These are phyloP conservation scores for Luehdorfia chinensis DNA, from an alignment of 1,140 invertebrate species.

Conservation along the genomic window DNA sequence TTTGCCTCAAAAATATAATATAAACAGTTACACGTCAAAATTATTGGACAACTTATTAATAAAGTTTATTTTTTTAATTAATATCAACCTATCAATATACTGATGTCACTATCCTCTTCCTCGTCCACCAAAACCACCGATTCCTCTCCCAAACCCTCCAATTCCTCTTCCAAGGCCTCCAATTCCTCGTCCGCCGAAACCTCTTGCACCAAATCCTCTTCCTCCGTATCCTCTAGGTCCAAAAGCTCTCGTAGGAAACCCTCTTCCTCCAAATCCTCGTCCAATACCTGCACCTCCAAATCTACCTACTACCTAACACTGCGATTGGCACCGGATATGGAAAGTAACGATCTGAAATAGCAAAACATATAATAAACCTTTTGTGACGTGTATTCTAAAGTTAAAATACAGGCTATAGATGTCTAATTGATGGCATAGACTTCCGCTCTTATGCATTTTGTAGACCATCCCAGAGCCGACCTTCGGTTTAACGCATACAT, in stretches of 20 bases:
- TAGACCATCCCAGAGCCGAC: too few relatives aligned
- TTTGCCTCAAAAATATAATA: too few relatives aligned
- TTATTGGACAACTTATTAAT: too few relatives aligned
- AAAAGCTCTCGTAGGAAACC: slow-evolving; percentile 26
- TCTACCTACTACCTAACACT: slow-evolving; percentile 24
- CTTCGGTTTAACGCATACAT: too few relatives aligned
- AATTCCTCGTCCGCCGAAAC: slow-evolving; percentile 32
- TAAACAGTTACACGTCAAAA: too few relatives aligned
- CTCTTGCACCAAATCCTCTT: slow-evolving; percentile 30
- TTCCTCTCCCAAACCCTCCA: slow-evolving; percentile 22
- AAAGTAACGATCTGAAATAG: slow-evolving; percentile 23
- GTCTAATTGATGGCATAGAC: too few relatives aligned
- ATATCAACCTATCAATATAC: too few relatives aligned
- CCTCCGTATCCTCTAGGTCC: slow-evolving; percentile 33
- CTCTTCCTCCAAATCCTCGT: slow-evolving; percentile 20
- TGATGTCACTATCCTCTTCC: slow-evolving; percentile 40
- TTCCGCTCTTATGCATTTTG: too few relatives aligned
- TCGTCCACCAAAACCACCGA: slow-evolving; percentile 26
- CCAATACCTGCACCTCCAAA: slow-evolving; percentile 24
- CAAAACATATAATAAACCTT: not conserved
- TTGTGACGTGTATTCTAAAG: too few relatives aligned
- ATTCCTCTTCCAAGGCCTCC: slow-evolving; percentile 28
- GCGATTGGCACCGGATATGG: slow-evolving; percentile 29
- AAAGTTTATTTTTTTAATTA: too few relatives aligned
- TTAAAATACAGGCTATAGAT: too few relatives aligned